A percentile compares a stretch with the other conserved stretches of the same genome.
Evolutionary conservation across 2,797 vertebrate species (phyloP).

Genomic region (Trachurus trachurus): DNA sequence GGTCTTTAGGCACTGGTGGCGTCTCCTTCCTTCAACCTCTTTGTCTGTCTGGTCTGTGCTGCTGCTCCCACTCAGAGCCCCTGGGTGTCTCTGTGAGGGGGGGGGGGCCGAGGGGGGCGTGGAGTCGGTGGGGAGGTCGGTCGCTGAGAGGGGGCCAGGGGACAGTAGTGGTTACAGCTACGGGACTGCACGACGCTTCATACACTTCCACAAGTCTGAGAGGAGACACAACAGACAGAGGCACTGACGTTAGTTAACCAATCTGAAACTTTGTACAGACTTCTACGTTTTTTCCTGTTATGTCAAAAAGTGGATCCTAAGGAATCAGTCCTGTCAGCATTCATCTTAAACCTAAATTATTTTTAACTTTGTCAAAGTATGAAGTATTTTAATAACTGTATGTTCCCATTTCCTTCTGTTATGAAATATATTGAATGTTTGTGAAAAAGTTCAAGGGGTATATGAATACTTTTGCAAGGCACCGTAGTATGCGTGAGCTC

Average conservation of each 20-base stretch:
- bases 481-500: neutral
- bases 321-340: too few relatives aligned
- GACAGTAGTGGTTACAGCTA: slow-evolving; percentile 85
- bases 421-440: too few relatives aligned
- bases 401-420: too few relatives aligned
- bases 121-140: slow-evolving; percentile 38
- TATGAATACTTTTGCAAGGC: too few relatives aligned
- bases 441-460: too few relatives aligned
- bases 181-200: slow-evolving; percentile 64
- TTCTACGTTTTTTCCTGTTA: too few relatives aligned
- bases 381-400: too few relatives aligned
- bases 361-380: too few relatives aligned
- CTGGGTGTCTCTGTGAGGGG: slow-evolving; percentile 35
- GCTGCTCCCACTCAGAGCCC: slow-evolving; percentile 16
- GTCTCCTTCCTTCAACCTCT: slow-evolving; percentile 54
- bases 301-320: too few relatives aligned
- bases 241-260: neutral
- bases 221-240: slow-evolving; percentile 1
- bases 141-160: slow-evolving; percentile 59
- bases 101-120: neutral
- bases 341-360: too few relatives aligned
- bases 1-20: slow-evolving; percentile 84
- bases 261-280: too few relatives aligned
- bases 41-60: neutral
- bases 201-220: slow-evolving; percentile 64